Percentiles rank a stretch among this genome's conserved stretches.
Conservation (phyloP, 2,113 vertebrate species). For the Etheostoma spectabile region DNA sequence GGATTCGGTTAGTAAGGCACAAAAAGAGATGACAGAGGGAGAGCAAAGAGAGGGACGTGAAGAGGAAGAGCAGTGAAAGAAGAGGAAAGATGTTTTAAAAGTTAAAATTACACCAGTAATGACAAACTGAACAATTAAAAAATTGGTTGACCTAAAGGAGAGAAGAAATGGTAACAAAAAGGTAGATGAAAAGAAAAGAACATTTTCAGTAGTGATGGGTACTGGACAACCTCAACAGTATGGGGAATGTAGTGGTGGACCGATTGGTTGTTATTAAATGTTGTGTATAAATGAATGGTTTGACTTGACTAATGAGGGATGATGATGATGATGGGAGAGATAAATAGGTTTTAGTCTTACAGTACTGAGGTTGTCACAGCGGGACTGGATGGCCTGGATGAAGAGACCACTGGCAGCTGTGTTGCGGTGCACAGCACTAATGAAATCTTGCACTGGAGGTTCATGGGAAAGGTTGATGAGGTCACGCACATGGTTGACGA, state of each 20-base stretch:
- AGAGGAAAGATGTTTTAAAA: not conserved
- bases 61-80: not conserved
- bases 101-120: not conserved
- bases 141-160: not conserved
- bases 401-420: constrained; percentile 97
- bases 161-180: not conserved
- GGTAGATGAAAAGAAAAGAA: not conserved
- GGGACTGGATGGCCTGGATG: constrained; percentile 97
- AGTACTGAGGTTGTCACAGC: constrained; percentile 93
- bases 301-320: not conserved
- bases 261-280: not conserved
- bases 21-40: not conserved
- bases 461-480: constrained; percentile 95
- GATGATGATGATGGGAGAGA: not conserved
- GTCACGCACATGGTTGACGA: constrained; percentile 96
- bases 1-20: not conserved
- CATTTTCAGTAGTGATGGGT: not conserved
- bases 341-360: constrained; percentile 79
- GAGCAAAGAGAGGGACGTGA: too few species aligned
- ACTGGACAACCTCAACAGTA: not conserved
- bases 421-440: constrained; percentile 97
- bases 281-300: not conserved
- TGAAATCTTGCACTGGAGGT: constrained; percentile 97
- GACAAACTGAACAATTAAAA: not conserved
- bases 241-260: not conserved